Evolutionary conservation across 1,140 invertebrate species (phyloP), one percentile per base, ranked within the genome.

Genomic region (Calliopsis andreniformis): DNA sequence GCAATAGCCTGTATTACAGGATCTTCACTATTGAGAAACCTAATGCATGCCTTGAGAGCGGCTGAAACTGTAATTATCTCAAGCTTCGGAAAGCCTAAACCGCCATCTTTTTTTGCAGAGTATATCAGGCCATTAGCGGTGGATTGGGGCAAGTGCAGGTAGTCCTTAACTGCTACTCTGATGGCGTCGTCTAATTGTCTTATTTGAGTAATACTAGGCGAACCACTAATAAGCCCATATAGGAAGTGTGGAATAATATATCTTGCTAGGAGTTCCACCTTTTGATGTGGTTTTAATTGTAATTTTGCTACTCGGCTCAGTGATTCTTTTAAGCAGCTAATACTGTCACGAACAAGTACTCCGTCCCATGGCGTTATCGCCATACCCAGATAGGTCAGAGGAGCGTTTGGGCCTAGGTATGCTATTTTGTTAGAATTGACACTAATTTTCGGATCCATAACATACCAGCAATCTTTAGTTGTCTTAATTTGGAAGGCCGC

Each of bases 231-330:
- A 2, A 63, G 35, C 6, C n/a, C 30, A 45, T 63, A 63, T 39
- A 63, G 18, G 18, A 5, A 63, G 35, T 63, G 61, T 20, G 61
- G 61, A n/a, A n/a, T n/a, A 18, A 63, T 20, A 20, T 63, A 43
- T 45, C 39, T 63, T 2, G 61, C 35, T 12, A 63, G 3, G 6
- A 63, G 42, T 5, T 63, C 39, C 3, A 63, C 35, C 20, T 63
- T 63, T 63, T 63, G 61, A 20, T 63, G 42, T 2, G 61, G 61
- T 23, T 63, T 63, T n/a, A n/a, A n/a, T n/a, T n/a, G n/a, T n/a
- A n/a, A n/a, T n/a, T n/a, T n/a, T n/a, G n/a, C n/a, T n/a, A n/a
- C n/a, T n/a, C n/a, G n/a, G n/a, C n/a, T n/a, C n/a, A n/a, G n/a
- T n/a, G n/a, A n/a, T n/a, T n/a, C n/a, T n/a, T n/a, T n/a, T n/a